A percentile compares a stretch with the other conserved stretches of the same genome.
Evolutionary conservation across 2,888 invertebrate genomes (phyloP).

Genomic region (Chalcosyrphus nemorum): DNA sequence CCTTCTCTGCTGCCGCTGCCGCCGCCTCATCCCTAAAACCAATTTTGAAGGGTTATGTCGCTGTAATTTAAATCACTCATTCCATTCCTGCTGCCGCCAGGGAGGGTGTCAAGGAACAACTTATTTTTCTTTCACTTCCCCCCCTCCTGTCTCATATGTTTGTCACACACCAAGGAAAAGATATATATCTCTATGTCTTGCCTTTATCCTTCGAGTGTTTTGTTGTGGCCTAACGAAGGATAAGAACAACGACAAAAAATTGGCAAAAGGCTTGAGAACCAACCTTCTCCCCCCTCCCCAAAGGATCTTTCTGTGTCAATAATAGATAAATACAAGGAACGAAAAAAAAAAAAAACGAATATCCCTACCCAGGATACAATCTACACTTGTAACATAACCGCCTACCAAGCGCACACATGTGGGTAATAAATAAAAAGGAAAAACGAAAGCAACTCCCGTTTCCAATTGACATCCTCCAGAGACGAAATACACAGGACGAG

Average conservation of each 20-base stretch:
- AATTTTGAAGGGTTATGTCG: conserved; percentile 57
- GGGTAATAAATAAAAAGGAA: conserved; percentile 62
- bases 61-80: conserved; percentile 71
- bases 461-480: conserved; percentile 65
- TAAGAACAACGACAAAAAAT: conserved; percentile 7
- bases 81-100: neutral
- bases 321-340: conserved; percentile 48
- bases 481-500: neutral
- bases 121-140: conserved; percentile 6
- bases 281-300: no score
- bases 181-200: conserved; percentile 17
- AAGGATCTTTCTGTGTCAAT: conserved; percentile 45
- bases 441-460: conserved; percentile 45
- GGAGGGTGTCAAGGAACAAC: conserved; percentile 47
- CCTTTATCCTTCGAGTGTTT: conserved; percentile 18
- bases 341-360: conserved; percentile 5
- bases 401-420: conserved; percentile 58
- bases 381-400: conserved; percentile 54
- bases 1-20: neutral
- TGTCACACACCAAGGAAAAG: conserved; percentile 35
- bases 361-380: conserved; percentile 23
- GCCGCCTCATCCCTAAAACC: conserved; percentile 24
- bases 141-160: conserved; percentile 16
- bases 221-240: conserved; percentile 50
- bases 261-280: conserved; percentile 34